Conservation (phyloP, 2,797 vertebrate genomes). For the Hyperoplus immaculatus region DNA sequence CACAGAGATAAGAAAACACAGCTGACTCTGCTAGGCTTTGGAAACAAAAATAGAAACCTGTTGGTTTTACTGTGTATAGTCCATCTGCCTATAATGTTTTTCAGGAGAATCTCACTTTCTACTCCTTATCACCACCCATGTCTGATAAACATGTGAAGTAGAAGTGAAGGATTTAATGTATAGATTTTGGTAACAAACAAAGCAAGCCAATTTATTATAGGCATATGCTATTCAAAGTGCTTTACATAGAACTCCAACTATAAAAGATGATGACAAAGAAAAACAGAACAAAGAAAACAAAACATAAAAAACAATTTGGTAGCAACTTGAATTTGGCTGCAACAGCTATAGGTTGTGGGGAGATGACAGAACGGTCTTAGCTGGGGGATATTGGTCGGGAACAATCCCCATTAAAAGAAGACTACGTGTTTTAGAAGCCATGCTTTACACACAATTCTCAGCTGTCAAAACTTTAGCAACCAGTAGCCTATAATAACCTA, state of each 20-base stretch:
- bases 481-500: too few species aligned
- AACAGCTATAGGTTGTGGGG: not conserved
- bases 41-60: slow-evolving; percentile 20
- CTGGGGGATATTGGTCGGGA: too few species aligned
- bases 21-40: not conserved
- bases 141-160: not conserved
- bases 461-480: not conserved
- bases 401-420: not conserved
- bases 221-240: too few species aligned
- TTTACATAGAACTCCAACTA: too few species aligned
- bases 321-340: too few species aligned
- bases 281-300: too few species aligned
- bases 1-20: not conserved
- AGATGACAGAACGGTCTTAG: not conserved
- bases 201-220: too few species aligned
- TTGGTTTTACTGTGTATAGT: not conserved
- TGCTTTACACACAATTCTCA: not conserved
- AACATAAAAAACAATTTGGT: too few species aligned
- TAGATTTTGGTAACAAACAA: not conserved
- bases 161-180: not conserved
- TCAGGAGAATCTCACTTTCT: not conserved
- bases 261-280: too few species aligned
- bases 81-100: not conserved
- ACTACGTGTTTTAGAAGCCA: not conserved
- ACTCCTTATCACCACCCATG: too few species aligned